phyloP scores from a whole-genome alignment of 2,888 invertebrate species.

The Epirrita christyi region DNA sequence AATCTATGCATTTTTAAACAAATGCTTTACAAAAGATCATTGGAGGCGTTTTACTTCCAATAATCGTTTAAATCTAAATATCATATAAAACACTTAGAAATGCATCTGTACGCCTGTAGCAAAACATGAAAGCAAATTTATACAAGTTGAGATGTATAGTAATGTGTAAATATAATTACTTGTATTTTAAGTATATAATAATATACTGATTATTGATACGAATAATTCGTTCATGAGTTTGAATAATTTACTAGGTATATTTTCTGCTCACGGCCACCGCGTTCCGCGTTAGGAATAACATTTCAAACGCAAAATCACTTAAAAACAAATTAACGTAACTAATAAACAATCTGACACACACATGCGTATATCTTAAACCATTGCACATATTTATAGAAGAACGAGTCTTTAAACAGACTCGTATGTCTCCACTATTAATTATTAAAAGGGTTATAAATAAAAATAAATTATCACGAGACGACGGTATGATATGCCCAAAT shows the following conservation, averaged over 20 bases:
- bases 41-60: slow-evolving; percentile 58
- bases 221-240: background rate
- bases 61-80: slow-evolving; percentile 46
- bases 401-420: slow-evolving; percentile 74
- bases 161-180: background rate
- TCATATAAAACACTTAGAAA: slow-evolving; percentile 70
- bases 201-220: background rate
- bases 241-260: slow-evolving; percentile 2
- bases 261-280: background rate
- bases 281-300: slow-evolving; percentile 1
- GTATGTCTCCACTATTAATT: background rate
- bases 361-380: slow-evolving; percentile 14
- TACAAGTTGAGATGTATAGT: slow-evolving; percentile 7
- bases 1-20: slow-evolving; percentile 78
- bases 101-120: slow-evolving; percentile 63
- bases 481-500: slow-evolving; percentile 9
- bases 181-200: background rate
- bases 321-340: slow-evolving; percentile 20
- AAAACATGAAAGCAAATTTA: slow-evolving; percentile 8
- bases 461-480: slow-evolving; percentile 12
- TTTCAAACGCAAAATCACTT: slow-evolving; percentile 13
- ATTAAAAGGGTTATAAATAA: slow-evolving; percentile 5
- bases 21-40: slow-evolving; percentile 69
- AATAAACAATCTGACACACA: slow-evolving; percentile 18
- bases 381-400: slow-evolving; percentile 13